These are phyloP conservation scores for Notolabrus celidotus DNA, from an alignment of 2,797 vertebrate genomes.

Conservation along the genomic window DNA sequence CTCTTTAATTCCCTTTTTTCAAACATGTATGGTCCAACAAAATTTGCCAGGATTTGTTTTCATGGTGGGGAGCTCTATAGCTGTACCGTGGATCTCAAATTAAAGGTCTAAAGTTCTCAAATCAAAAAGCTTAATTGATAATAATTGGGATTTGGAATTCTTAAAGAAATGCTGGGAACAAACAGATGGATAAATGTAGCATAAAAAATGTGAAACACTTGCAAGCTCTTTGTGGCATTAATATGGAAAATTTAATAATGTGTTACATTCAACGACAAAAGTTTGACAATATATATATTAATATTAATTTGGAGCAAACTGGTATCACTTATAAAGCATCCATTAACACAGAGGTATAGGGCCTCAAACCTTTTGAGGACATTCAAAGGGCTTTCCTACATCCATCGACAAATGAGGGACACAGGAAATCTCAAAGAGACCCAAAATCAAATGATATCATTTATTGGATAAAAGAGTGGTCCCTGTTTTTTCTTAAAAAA, in stretches of 20 bases:
- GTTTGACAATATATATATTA: constrained; percentile 57
- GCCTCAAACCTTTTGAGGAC: too few relatives aligned
- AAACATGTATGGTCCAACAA: constrained; percentile 1
- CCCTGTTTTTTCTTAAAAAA: too few relatives aligned
- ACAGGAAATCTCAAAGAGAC: constrained; percentile 2
- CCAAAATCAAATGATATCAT: constrained; percentile 15
- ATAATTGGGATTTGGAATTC: neutral
- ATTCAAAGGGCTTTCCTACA: too few relatives aligned
- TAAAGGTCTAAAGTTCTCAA: neutral
- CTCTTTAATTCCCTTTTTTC: constrained; percentile 6
- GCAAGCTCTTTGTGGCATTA: neutral
- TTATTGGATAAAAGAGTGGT: too few relatives aligned
- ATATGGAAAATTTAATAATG: neutral
- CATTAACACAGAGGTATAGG: too few relatives aligned
- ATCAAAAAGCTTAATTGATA: neutral
- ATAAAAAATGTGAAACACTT: neutral
- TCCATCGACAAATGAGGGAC: constrained; percentile 12
- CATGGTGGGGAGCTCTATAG: neutral
- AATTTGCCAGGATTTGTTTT: neutral
- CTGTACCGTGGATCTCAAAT: neutral
- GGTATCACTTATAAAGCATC: neutral
- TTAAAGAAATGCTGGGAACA: too few relatives aligned
- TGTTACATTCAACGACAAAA: constrained; percentile 2
- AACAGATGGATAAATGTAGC: neutral
- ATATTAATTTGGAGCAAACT: constrained; percentile 48